Evolutionary conservation across 2,797 vertebrate species (phyloP), one percentile per base, ranked within the genome.

Genomic region (Acanthornis magna): DNA sequence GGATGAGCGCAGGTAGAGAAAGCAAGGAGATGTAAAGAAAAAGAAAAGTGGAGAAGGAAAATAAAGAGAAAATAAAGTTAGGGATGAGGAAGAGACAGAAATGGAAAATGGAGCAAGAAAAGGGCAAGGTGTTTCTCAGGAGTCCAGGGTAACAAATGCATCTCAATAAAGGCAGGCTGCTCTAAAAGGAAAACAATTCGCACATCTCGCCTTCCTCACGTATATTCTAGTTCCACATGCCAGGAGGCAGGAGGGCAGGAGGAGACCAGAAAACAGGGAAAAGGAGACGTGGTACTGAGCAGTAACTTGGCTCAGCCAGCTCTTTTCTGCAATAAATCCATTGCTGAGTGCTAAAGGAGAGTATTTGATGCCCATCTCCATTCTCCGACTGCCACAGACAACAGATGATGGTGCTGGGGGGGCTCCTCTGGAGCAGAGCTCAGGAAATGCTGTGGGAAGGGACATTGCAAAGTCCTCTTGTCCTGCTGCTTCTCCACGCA

Each of bases 171-270:
- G 74, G 76, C 53, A 75, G 92, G 93, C 62, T 89, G 85, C 89
- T 95, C 80, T 96, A 95, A 97, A 95, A 96, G 92, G 89, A 97
- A 96, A 95, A 93, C 89, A 96, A 95, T 96, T 97, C 89, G 81
- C 89, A 76, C 70, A 19, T 75, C 82, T 92, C n/a, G 0, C 36
- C 63, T 65, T 83, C 61, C 75, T 51, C 61, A 80, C 72, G 42
- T 97, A 93, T 88, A 89, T 97, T 66, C 87, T 92, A 50, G 72
- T 95, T 95, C 70, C 40, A 78, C 76, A 61, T 81, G 75, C 76
- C 79, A 96, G 58, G 47, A 88, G 82, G 66, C 29, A 54, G 68
- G 54, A 89, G 82, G 27, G 70, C 62, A 85, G 86, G 87, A 88
- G 25, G 34, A 53, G 30, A 79, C 16, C 54, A 62, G 76, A 84